Evolutionary conservation across 2,888 invertebrate species (phyloP).

Genomic region (Polydrusus pterygomalis): DNA sequence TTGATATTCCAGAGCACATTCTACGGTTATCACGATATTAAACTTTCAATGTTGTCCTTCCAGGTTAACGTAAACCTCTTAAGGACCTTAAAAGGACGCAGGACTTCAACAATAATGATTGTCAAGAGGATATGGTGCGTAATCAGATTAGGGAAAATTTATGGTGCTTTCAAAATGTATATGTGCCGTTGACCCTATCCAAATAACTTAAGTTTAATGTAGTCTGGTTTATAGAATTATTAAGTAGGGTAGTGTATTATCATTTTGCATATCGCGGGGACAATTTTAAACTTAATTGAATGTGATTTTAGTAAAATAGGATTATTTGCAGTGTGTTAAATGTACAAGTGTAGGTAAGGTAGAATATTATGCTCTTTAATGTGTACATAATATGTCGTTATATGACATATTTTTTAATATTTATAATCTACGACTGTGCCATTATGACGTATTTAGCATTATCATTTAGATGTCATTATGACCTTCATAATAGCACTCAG

Average conservation of each 20-base stretch:
- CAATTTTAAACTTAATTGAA: constrained; percentile 9
- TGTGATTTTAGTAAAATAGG: not conserved
- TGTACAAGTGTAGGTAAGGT: too few species aligned
- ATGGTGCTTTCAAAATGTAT: constrained; percentile 45
- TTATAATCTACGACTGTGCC: too few species aligned
- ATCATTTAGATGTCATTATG: too few species aligned
- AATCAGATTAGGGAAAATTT: constrained; percentile 53
- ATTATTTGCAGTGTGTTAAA: not conserved
- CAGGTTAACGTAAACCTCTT: constrained; percentile 55
- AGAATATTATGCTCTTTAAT: too few species aligned
- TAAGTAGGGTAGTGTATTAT: constrained; percentile 20
- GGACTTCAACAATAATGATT: constrained; percentile 50
- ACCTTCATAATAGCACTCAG: too few species aligned
- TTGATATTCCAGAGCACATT: constrained; percentile 35
- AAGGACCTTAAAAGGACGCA: constrained; percentile 51
- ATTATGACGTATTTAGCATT: too few species aligned
- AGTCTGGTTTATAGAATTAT: constrained; percentile 44
- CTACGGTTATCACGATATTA: constrained; percentile 46
- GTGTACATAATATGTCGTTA: too few species aligned
- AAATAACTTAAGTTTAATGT: constrained; percentile 52
- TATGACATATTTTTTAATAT: too few species aligned
- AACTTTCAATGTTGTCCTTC: constrained; percentile 48
- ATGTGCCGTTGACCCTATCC: constrained; percentile 49
- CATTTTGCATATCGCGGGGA: constrained; percentile 8
- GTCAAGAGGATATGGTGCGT: constrained; percentile 52